Conservation (phyloP, 1,140 invertebrate species). For the Platorchestia sp. region DNA sequence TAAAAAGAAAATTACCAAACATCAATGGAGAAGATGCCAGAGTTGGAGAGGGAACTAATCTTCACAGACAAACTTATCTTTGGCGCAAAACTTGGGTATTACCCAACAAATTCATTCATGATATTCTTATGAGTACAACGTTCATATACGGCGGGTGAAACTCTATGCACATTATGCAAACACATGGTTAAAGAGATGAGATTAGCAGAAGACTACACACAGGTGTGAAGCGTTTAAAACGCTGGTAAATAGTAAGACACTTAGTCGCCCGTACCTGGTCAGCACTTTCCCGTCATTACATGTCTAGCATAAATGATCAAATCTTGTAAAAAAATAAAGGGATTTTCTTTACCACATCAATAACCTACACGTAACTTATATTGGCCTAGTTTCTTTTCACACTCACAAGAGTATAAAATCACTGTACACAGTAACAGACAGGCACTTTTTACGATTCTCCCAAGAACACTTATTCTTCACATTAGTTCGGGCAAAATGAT, state of each 20-base stretch:
- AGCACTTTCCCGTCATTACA: background rate
- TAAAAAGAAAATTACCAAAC: too few species aligned
- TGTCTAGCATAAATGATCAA: background rate
- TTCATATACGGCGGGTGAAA: background rate
- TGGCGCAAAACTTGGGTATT: background rate
- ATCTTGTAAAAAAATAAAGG: background rate
- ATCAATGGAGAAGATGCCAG: background rate
- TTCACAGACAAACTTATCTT: background rate
- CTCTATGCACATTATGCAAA: background rate
- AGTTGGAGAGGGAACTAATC: background rate
- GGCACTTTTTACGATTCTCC: background rate
- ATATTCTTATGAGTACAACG: background rate
- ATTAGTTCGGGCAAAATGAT: background rate
- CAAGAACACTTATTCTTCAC: background rate
- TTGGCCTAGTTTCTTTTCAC: background rate
- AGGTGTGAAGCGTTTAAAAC: background rate
- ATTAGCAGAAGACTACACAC: background rate
- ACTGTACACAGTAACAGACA: background rate
- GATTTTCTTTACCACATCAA: background rate
- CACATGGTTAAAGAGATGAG: background rate
- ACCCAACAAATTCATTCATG: background rate
- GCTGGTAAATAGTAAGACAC: background rate
- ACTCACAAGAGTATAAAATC: background rate
- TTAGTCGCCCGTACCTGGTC: background rate
- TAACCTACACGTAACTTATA: background rate